Conservation (phyloP, 2,113 vertebrate genomes). For the Hucho hucho region DNA sequence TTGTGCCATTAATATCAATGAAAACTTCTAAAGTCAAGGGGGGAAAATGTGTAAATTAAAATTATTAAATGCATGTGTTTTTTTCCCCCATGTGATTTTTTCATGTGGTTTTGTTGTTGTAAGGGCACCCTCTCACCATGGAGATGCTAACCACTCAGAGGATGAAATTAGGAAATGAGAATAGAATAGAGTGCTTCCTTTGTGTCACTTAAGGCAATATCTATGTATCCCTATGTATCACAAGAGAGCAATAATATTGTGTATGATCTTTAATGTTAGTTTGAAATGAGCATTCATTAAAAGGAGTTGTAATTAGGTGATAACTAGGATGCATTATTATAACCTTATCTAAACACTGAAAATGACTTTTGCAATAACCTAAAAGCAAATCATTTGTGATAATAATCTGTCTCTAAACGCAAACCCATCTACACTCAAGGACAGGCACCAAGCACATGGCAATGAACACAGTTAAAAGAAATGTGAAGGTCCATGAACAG, state of each 20-base stretch:
- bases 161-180: constrained; percentile 31
- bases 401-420: not conserved
- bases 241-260: too few relatives aligned
- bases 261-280: too few relatives aligned
- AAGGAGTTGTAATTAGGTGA: not conserved
- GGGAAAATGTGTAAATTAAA: too few relatives aligned
- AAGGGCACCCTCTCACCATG: constrained; percentile 37
- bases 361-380: not conserved
- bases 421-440: not conserved
- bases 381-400: not conserved
- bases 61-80: too few relatives aligned
- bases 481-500: not conserved
- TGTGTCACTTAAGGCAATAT: too few relatives aligned
- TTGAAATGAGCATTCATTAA: too few relatives aligned
- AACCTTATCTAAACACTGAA: not conserved
- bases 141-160: constrained; percentile 11
- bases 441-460: not conserved
- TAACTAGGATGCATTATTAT: not conserved
- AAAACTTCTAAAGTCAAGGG: too few relatives aligned
- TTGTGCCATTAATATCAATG: too few relatives aligned
- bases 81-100: too few relatives aligned
- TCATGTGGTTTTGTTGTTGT: too few relatives aligned
- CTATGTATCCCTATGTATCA: too few relatives aligned
- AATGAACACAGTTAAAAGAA: not conserved
- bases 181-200: constrained; percentile 12